Base-by-base conservation (phyloP, 2,888 invertebrate genomes). In the Cerastis rubricosa region DNA sequence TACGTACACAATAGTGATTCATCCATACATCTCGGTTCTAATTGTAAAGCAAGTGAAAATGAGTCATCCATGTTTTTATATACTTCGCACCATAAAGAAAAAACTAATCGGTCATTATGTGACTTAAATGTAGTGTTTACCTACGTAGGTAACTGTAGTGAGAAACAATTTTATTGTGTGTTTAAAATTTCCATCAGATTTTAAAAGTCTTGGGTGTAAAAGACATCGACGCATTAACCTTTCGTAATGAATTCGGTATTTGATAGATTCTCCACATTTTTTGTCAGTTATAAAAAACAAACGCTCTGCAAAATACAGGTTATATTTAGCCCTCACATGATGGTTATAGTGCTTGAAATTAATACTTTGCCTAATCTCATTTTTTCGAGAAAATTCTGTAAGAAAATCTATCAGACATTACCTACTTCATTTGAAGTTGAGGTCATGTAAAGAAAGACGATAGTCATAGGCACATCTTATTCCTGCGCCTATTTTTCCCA, bases 31-130 rank as follows among this genome's bases (percentile, higher is more conserved):
- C 29, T 29, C 14, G 40, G 40, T 40, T 40, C 40, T 40, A 40
- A 40, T 1, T 8, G 40, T 40, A 43, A 83, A 63, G 29, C 22
- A 45, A 71, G 59, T 66, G 40, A 40, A 59, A 80, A 47, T 85
- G 81, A 82, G 35, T 82, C 82, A 85, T 35, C 12, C 45, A 51
- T 59, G 74, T 80, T 69, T 79, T 25, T 29, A 29, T 35, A 45
- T 17, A 49, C 12, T 66, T 66, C 66, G 19, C 7, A 29, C 22
- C 9, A 25, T 57, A 54, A 40, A 80, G 47, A 72, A 80, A 65
- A 71, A 69, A 61, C 6, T 9, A 51, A 61, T 63, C 81, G 29
- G 40, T 43, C 47, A 43, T 64, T 51, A 11, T 51, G 2, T 11
- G 43, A 51, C 61, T 71, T 67, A 57, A 65, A 66, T 66, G 25